Evolutionary conservation across 2,888 invertebrate genomes (phyloP).

Genomic region (Synanthedon formicaeformis): DNA sequence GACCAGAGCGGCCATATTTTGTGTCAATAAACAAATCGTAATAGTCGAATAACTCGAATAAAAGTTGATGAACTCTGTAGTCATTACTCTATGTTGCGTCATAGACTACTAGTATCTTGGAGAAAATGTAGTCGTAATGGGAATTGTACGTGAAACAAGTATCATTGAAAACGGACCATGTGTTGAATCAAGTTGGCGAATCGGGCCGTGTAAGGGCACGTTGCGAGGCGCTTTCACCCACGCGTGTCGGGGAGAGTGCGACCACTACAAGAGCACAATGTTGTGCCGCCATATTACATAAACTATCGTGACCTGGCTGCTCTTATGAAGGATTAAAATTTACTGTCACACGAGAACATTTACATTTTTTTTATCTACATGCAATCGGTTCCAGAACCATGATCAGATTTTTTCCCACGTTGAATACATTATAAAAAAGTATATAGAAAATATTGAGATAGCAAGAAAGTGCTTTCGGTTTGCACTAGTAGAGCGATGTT

Average conservation of each 20-base stretch:
- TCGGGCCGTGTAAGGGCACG: conserved; percentile 26
- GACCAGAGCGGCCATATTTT: too few species aligned
- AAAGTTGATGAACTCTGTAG: too few species aligned
- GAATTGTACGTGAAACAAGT: background rate
- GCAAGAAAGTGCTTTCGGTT: too few species aligned
- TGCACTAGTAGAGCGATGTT: too few species aligned
- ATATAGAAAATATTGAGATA: too few species aligned
- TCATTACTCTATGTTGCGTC: too few species aligned
- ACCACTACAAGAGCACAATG: conserved; percentile 6
- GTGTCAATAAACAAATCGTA: too few species aligned
- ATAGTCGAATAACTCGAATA: too few species aligned
- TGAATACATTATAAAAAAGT: too few species aligned
- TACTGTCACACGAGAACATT: background rate
- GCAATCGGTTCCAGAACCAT: too few species aligned
- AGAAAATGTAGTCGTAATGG: conserved; percentile 5
- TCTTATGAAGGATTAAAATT: background rate
- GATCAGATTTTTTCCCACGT: too few species aligned
- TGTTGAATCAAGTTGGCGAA: conserved; percentile 27
- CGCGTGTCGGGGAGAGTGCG: conserved; percentile 12
- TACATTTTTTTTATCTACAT: too few species aligned
- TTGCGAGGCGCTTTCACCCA: conserved; percentile 38
- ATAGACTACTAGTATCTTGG: background rate
- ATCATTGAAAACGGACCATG: conserved; percentile 1
- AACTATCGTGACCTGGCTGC: conserved; percentile 23
- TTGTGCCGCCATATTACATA: conserved; percentile 21